Conservation (phyloP, 2,113 vertebrate species). For the Brachypteracias leptosomus region DNA sequence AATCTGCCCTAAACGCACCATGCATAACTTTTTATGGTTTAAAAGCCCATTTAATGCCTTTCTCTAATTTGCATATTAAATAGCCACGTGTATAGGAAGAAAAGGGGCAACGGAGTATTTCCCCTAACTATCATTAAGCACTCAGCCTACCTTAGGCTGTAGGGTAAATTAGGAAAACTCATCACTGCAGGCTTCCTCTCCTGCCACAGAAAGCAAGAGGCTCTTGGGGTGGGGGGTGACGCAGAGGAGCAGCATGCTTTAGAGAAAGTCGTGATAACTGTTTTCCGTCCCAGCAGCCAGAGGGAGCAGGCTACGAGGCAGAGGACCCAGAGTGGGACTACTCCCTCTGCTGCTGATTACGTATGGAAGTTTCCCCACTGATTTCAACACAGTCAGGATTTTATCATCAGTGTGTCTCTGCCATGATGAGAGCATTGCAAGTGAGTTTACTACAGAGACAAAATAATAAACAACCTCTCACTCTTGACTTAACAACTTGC, state of each 20-base stretch:
- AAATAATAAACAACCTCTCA: background rate
- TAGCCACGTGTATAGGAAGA: background rate
- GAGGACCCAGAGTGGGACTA: background rate
- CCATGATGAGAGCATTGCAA: background rate
- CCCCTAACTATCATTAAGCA: background rate
- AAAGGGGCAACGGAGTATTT: background rate
- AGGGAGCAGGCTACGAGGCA: background rate
- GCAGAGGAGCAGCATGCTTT: background rate
- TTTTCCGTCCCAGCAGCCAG: background rate
- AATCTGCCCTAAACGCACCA: background rate
- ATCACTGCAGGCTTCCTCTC: background rate
- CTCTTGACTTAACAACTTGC: background rate
- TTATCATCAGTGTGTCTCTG: background rate
- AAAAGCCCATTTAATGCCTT: conserved; percentile 13
- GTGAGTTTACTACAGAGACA: background rate
- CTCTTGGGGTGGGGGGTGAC: background rate
- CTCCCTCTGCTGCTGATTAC: background rate
- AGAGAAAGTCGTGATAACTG: background rate
- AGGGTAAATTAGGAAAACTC: background rate
- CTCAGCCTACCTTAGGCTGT: background rate
- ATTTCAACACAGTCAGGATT: background rate
- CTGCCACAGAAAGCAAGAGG: background rate
- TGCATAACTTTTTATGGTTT: background rate
- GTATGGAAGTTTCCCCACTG: background rate
- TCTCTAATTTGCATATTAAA: conserved; percentile 5